Conservation (phyloP, 2,113 vertebrate species). For the Gallinago jamesoni region DNA sequence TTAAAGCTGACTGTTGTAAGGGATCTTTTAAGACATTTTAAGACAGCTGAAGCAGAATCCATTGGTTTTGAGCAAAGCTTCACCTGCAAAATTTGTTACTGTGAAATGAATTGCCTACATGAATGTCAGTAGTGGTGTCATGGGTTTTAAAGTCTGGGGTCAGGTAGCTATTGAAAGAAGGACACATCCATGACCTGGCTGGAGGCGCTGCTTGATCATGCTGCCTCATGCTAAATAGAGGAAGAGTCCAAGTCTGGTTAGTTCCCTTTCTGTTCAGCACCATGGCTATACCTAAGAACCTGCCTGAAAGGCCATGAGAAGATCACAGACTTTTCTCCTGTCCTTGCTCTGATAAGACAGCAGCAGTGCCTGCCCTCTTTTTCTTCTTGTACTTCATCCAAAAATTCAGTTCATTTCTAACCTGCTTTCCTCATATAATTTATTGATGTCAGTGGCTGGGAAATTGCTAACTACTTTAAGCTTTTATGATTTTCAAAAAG, state of each 20-base stretch:
- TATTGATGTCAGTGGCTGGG: slow-evolving; percentile 33
- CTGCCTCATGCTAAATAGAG: background rate
- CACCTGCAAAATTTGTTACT: background rate
- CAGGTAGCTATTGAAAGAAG: background rate
- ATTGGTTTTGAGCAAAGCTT: background rate
- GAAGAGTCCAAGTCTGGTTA: background rate
- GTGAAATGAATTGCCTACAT: background rate
- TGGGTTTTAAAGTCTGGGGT: background rate
- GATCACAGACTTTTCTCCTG: background rate
- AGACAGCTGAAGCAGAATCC: background rate
- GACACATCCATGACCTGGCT: background rate
- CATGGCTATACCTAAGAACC: background rate
- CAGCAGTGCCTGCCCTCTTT: slow-evolving; percentile 4
- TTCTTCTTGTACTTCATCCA: background rate
- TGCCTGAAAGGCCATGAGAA: background rate
- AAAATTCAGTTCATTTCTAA: background rate
- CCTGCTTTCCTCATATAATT: slow-evolving; percentile 26
- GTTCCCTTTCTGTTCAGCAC: too few relatives aligned
- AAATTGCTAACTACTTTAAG: slow-evolving; percentile 45
- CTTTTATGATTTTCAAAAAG: slow-evolving; percentile 24
- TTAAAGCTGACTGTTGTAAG: background rate
- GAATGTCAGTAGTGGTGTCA: background rate
- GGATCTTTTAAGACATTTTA: background rate
- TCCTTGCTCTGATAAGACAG: background rate
- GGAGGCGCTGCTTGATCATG: background rate